Base-by-base conservation (phyloP, 2,888 invertebrate species). In the Melitaea athalia region DNA sequence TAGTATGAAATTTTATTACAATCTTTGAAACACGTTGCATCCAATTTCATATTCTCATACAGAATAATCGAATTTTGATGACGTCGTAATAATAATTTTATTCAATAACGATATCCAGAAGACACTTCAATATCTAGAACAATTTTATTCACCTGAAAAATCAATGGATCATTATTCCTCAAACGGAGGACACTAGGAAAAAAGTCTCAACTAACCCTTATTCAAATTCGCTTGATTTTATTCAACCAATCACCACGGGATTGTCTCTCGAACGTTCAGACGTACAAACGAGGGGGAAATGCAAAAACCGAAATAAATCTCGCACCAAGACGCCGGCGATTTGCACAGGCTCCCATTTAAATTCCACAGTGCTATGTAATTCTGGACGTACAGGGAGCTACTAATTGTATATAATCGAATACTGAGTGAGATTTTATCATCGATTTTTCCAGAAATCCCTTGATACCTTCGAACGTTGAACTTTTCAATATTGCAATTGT, bases 231-330 rank as follows among this genome's bases (percentile, higher is more conserved):
- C 63, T 72, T 71, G 71, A 71, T 71, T 73, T 73, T 71, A 83
- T 83, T 78, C 80, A 76, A 77, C 80, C 85, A 85, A 89, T 89
- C 81, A 80, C 76, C 77, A 74, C 63, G 72, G 70, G 74, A 79
- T 79, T 78, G 77, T 77, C 78, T 76, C 66, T 65, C 70, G 68
- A 72, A 73, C 69, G 53, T 14, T 31, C 33, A 55, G 53, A 55
- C 53, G 68, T 79, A 78, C 80, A 79, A 80, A 81, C 78, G 79
- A 77, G 75, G 68, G 74, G 78, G 78, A 80, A 82, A 89, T 85
- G 85, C 86, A 86, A 88, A 89, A 87, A 82, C 84, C 81, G 81
- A 85, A 85, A 89, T 89, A 88, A 89, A 89, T 89, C 86, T 83
- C 77, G 71, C 74, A 80, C 79, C 81, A 85, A 86, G 85, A 85